These are phyloP conservation scores for Plectropomus leopardus DNA, from an alignment of 2,113 vertebrate genomes.

Conservation along the genomic window DNA sequence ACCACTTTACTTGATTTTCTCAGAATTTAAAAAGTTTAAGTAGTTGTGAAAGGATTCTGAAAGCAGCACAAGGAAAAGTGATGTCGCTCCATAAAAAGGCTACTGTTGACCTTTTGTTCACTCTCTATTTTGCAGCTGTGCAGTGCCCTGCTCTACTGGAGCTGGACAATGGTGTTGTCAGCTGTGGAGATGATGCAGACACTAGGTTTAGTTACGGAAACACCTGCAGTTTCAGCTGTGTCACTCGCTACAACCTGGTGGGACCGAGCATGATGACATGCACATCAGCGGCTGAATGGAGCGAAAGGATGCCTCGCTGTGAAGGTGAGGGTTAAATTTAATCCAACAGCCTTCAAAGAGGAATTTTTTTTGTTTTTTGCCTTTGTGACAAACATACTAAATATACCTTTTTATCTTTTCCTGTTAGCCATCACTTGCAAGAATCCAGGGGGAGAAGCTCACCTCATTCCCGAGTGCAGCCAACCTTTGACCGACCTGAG, in stretches of 20 bases:
- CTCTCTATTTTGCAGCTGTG: slow-evolving; percentile 67
- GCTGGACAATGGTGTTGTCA: slow-evolving; percentile 68
- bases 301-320: slow-evolving; percentile 79
- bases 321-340: slow-evolving; percentile 76
- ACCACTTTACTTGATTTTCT: too few relatives aligned
- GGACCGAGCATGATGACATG: slow-evolving; percentile 78
- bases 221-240: slow-evolving; percentile 85
- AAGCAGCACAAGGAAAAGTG: too few relatives aligned
- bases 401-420: not conserved
- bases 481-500: slow-evolving; percentile 15
- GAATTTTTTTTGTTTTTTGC: not conserved
- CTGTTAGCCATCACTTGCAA: slow-evolving; percentile 70
- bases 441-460: slow-evolving; percentile 44
- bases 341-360: not conserved
- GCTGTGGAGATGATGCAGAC: slow-evolving; percentile 79
- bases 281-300: slow-evolving; percentile 82
- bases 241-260: slow-evolving; percentile 74
- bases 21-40: too few relatives aligned
- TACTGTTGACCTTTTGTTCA: slow-evolving; percentile 13
- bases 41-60: too few relatives aligned
- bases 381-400: not conserved
- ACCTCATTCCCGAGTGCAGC: slow-evolving; percentile 58
- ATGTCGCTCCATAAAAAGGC: too few relatives aligned
- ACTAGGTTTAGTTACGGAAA: slow-evolving; percentile 81
- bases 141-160: slow-evolving; percentile 59